phyloP scores from a whole-genome alignment of 35 echinoderm and acorn worm species.

The Acanthaster planci region DNA sequence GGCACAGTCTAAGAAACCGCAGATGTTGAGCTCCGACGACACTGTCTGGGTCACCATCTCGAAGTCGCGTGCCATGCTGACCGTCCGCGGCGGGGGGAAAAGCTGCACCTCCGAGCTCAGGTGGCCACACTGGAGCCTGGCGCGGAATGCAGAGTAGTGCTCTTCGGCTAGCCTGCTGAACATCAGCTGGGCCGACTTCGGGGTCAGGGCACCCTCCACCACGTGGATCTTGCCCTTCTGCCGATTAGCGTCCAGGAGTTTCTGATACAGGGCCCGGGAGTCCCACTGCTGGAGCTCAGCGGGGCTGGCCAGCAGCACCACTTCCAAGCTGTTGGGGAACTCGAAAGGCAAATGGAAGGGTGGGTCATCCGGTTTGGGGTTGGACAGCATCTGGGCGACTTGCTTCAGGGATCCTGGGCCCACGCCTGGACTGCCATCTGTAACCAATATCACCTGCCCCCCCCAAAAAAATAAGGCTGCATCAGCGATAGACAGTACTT shows the following conservation, averaged over 20 bases:
- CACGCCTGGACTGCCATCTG: constrained; percentile 85
- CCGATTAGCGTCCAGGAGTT: constrained; percentile 63
- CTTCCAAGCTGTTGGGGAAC: constrained; percentile 74
- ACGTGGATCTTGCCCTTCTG: constrained; percentile 62
- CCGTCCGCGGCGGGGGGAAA: constrained; percentile 62
- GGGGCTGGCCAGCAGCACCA: constrained; percentile 58
- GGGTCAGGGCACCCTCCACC: constrained; percentile 40
- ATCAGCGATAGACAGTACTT: no score
- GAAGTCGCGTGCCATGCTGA: constrained; percentile 41
- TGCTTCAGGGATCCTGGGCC: constrained; percentile 76
- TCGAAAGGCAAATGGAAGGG: constrained; percentile 65
- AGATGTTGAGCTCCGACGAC: constrained; percentile 69
- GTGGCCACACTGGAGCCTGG: constrained; percentile 73
- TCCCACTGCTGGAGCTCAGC: constrained; percentile 63
- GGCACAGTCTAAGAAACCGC: constrained; percentile 80
- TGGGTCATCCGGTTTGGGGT: constrained; percentile 26
- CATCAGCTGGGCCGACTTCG: constrained; percentile 61
- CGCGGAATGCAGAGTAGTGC: constrained; percentile 50
- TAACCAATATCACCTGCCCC: constrained; percentile 76
- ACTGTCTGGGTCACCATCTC: constrained; percentile 46
- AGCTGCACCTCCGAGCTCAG: constrained; percentile 83
- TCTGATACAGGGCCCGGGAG: constrained; percentile 58
- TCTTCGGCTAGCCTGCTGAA: constrained; percentile 57
- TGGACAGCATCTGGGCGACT: constrained; percentile 48
- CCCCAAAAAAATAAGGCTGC: constrained; percentile 6